A percentile compares a stretch with the other conserved stretches of the same genome.
phyloP scores from a whole-genome alignment of 1,140 invertebrate species.

The Dinoponera quadriceps region DNA sequence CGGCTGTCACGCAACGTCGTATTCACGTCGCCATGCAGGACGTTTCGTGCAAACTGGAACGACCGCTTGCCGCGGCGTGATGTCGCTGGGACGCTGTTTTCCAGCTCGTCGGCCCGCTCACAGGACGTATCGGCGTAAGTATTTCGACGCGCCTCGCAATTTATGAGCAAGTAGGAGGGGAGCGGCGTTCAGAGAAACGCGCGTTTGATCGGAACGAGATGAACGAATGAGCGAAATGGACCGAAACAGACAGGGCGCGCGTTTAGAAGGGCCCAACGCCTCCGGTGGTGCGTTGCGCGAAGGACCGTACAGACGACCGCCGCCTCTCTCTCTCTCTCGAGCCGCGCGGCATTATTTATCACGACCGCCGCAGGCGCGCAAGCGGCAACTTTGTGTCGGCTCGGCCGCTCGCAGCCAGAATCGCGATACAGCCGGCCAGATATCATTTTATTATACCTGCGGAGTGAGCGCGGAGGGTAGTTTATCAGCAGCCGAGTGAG shows the following conservation, averaged over 20 bases:
- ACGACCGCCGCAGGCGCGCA: constrained; percentile 76
- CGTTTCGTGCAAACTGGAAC: constrained; percentile 70
- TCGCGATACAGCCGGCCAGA: constrained; percentile 78
- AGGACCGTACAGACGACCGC: constrained; percentile 40
- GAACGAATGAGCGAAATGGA: constrained; percentile 15
- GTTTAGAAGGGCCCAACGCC: constrained; percentile 9
- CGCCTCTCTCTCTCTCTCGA: constrained; percentile 23
- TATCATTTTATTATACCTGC: constrained; percentile 83
- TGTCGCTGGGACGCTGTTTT: constrained; percentile 67
- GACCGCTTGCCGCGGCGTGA: constrained; percentile 64
- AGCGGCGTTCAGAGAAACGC: constrained; percentile 51
- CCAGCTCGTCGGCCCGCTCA: constrained; percentile 72
- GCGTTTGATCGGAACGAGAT: constrained; percentile 31
- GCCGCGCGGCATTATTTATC: constrained; percentile 78
- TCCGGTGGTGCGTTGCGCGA: constrained; percentile 6
- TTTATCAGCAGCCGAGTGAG: constrained; percentile 78
- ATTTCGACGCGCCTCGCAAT: constrained; percentile 67
- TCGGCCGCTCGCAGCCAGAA: constrained; percentile 71
- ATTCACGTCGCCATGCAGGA: constrained; percentile 70
- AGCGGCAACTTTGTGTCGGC: constrained; percentile 77
- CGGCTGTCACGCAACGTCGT: constrained; percentile 72
- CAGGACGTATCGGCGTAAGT: constrained; percentile 70
- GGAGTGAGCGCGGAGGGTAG: constrained; percentile 74
- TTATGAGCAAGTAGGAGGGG: constrained; percentile 61
- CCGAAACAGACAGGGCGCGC: not conserved